A percentile compares a stretch with the other conserved stretches of the same genome.
phyloP scores from a whole-genome alignment of 2,888 invertebrate genomes.

The Axea sp. region DNA sequence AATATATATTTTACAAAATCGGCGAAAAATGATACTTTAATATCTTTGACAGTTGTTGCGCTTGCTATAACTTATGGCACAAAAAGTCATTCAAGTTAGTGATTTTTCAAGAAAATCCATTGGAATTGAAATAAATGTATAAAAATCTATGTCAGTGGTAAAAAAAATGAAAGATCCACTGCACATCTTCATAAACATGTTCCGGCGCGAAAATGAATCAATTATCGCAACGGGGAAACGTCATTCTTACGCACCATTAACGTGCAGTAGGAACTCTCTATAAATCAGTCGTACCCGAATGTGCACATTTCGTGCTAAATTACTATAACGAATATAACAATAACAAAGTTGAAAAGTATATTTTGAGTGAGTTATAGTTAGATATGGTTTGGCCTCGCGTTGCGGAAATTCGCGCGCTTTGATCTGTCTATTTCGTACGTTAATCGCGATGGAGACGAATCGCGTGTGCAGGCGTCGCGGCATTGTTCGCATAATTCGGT shows the following conservation, averaged over 20 bases:
- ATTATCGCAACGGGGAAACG: conserved; percentile 24
- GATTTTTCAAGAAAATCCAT: too few relatives aligned
- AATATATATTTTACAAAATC: too few relatives aligned
- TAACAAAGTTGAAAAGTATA: conserved; percentile 47
- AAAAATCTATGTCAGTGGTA: too few relatives aligned
- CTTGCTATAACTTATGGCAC: too few relatives aligned
- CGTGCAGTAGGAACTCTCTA: background rate
- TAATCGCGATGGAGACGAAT: conserved; percentile 61
- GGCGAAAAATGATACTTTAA: too few relatives aligned
- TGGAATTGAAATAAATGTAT: too few relatives aligned
- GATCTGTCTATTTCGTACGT: conserved; percentile 57
- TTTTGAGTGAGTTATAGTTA: conserved; percentile 57
- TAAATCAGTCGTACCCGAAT: conserved; percentile 38
- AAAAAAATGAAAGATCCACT: too few relatives aligned
- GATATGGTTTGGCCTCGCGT: conserved; percentile 52
- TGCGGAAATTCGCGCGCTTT: conserved; percentile 52
- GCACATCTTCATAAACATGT: too few relatives aligned
- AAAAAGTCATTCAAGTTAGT: too few relatives aligned
- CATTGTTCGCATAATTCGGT: conserved; percentile 63
- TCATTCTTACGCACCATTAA: conserved; percentile 28
- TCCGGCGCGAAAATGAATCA: conserved; percentile 19
- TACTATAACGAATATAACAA: conserved; percentile 49
- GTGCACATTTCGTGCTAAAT: conserved; percentile 11
- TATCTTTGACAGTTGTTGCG: too few relatives aligned
- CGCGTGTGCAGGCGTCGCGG: conserved; percentile 57